Evolutionary conservation across 2,888 invertebrate genomes (phyloP).

Genomic region (Aporophyla nigra): DNA sequence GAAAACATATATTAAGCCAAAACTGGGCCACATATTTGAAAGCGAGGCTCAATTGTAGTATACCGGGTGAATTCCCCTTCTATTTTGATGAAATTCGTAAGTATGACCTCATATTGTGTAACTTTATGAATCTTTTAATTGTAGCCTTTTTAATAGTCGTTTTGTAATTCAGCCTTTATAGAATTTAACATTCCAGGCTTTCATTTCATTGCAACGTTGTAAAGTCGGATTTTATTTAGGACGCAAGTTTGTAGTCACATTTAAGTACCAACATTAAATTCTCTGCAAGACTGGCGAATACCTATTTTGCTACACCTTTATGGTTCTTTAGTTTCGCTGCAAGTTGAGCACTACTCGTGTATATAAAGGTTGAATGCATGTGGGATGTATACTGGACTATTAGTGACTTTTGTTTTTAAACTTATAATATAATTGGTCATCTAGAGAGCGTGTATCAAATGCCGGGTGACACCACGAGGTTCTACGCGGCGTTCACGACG

Average conservation of each 20-base stretch:
- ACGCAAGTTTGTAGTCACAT: constrained; percentile 57
- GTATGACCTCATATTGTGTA: constrained; percentile 70
- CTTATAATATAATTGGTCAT: constrained; percentile 62
- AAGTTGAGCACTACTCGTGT: constrained; percentile 28
- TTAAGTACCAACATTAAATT: constrained; percentile 61
- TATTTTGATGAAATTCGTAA: constrained; percentile 94
- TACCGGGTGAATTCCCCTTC: constrained; percentile 94
- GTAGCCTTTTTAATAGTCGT: constrained; percentile 21
- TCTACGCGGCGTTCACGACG: constrained; percentile 93
- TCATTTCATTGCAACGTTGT: constrained; percentile 57
- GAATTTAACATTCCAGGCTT: constrained; percentile 37
- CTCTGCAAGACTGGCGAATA: constrained; percentile 53
- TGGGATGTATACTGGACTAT: constrained; percentile 23
- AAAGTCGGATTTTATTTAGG: constrained; percentile 55
- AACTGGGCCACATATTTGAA: constrained; percentile 93
- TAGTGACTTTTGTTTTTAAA: constrained; percentile 31
- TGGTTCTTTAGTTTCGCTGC: constrained; percentile 46
- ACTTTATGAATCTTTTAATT: constrained; percentile 37
- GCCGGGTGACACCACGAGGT: constrained; percentile 91
- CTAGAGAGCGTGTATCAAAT: constrained; percentile 93
- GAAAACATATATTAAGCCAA: constrained; percentile 92
- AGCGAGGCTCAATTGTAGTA: constrained; percentile 93
- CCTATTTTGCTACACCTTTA: constrained; percentile 54
- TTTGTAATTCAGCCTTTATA: constrained; percentile 41
- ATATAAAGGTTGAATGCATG: constrained; percentile 29